A percentile compares a stretch with the other conserved stretches of the same genome.
Evolutionary conservation across 1,140 invertebrate genomes (phyloP).

Genomic region (Rhopalosiphum padi): DNA sequence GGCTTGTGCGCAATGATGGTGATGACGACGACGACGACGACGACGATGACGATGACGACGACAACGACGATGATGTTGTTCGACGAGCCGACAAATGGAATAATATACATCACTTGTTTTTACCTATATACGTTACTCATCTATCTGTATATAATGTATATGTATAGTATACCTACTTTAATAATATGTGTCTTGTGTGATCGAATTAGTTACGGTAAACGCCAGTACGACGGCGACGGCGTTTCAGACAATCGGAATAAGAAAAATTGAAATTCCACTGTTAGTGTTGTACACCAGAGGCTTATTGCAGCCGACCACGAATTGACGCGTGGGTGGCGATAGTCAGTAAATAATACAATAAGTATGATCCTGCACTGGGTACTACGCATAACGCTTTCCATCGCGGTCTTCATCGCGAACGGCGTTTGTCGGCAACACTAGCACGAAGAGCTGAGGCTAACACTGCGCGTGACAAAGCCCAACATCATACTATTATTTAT

Average conservation of each 20-base stretch:
- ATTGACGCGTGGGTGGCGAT: neutral
- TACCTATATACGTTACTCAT: neutral
- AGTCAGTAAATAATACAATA: neutral
- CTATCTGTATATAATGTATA: neutral
- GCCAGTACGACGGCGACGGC: neutral
- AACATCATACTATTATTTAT: neutral
- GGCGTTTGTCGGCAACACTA: neutral
- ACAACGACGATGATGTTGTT: slow-evolving; percentile 19
- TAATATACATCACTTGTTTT: neutral
- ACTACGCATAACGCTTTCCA: neutral
- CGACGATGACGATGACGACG: neutral
- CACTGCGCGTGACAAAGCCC: neutral
- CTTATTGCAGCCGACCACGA: neutral
- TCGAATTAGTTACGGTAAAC: slow-evolving; percentile 49
- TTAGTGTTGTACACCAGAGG: slow-evolving; percentile 5
- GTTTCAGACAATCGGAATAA: slow-evolving; percentile 27
- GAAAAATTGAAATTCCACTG: slow-evolving; percentile 49
- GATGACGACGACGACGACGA: neutral
- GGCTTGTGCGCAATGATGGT: neutral
- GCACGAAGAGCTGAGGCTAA: neutral
- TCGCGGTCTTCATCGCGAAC: neutral
- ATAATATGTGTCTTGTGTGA: slow-evolving; percentile 41
- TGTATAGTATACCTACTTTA: neutral
- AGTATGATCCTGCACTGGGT: neutral
- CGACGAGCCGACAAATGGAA: slow-evolving; percentile 44